Base-by-base conservation (phyloP, 2,888 invertebrate genomes). In the Cheilosia variabilis region DNA sequence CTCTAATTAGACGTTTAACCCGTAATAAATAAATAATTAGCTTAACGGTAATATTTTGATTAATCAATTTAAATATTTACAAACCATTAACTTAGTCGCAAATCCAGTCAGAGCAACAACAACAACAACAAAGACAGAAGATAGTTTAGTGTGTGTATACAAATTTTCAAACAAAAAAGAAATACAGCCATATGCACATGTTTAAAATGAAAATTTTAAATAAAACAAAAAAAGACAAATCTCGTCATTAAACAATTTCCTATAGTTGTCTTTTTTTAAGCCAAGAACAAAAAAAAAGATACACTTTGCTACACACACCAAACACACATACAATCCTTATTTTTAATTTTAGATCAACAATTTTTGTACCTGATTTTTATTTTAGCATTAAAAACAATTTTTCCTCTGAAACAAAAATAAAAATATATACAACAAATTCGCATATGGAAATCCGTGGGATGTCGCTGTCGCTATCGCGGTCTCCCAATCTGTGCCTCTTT, bases 381-480 rank as follows among this genome's bases (percentile, higher is more conserved):
- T 65, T 86, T 88, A 87, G 80, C 57, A 82, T 87, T 88, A 75
- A 80, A 57, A 58, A 68, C n/a, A 34, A 43, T 87, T 82, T 72
- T 82, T 71, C 65, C 82, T 72, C 69, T 82, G 52, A 68, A 65
- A 71, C 60, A 63, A 52, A 41, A n/a, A 65, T 73, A 63, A 55
- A 43, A 7, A 52, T n/a, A 65, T 43, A 37, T 7, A 83, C 22
- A 71, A 50, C 31, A 88, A 69, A 88, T 60, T 89, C 88, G 90
- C 90, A 90, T 91, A 90, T 90, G 90, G 89, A 90, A 89, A 89
- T 90, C 90, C 90, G 91, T 92, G 91, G 90, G 92, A 92, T 92
- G 92, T 92, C 92, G 91, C 91, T 92, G 92, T 92, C 92, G 92
- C 92, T 92, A 92, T 92, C 92, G 92, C 92, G 92, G 92, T 92